A percentile compares a stretch with the other conserved stretches of the same genome.
Conservation (phyloP, 92 coral and sea anemone genomes). For the Actinernus sp. region DNA sequence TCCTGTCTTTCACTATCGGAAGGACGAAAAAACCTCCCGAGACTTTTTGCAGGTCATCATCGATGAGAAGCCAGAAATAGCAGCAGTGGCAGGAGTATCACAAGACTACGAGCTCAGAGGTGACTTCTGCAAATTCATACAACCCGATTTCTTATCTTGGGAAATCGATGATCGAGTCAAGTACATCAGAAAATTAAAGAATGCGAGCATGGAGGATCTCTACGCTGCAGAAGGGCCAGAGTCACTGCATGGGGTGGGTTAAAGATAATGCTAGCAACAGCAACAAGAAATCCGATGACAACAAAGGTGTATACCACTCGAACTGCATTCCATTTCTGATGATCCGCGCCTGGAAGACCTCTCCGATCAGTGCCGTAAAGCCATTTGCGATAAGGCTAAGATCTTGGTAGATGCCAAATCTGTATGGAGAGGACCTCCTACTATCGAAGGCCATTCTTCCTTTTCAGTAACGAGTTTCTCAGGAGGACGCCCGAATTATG, state of each 20-base stretch:
- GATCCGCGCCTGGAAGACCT: slow-evolving; percentile 1
- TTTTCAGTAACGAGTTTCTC: slow-evolving; percentile 38
- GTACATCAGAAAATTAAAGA: slow-evolving; percentile 16
- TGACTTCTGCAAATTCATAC: neutral
- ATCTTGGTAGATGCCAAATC: neutral
- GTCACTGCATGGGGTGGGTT: neutral
- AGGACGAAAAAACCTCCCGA: slow-evolving; percentile 10
- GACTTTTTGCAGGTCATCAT: neutral
- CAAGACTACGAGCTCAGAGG: neutral
- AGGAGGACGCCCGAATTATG: slow-evolving; percentile 12
- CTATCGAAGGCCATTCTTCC: neutral
- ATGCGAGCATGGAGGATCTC: slow-evolving; percentile 28
- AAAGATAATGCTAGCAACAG: neutral
- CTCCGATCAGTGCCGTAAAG: neutral
- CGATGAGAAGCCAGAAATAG: neutral
- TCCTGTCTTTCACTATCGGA: slow-evolving; percentile 28
- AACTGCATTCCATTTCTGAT: neutral
- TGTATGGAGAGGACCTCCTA: slow-evolving; percentile 40
- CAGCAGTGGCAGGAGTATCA: slow-evolving; percentile 9
- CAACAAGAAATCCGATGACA: no score
- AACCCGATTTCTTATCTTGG: no score
- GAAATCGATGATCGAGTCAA: neutral
- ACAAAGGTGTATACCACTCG: neutral
- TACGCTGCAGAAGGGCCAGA: slow-evolving; percentile 24
- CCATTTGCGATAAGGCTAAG: neutral